Base-by-base conservation (phyloP, 2,113 vertebrate species). In the Bambusicola thoracicus region DNA sequence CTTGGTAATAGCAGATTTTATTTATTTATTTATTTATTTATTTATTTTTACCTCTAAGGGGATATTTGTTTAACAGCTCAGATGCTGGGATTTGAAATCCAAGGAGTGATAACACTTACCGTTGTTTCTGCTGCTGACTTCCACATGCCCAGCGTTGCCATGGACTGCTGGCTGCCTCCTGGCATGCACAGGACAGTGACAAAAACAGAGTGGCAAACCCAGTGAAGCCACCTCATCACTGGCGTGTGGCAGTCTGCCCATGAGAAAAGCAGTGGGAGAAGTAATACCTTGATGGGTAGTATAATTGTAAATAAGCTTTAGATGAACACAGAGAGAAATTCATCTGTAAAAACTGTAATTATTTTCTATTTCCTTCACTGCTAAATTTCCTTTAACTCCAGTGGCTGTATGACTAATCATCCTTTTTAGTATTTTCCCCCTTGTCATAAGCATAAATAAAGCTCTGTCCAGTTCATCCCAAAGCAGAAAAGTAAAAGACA, bases 101-200 rank as follows among this genome's bases (percentile, higher is more conserved):
- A 73, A 88, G 69, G 36, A 86, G n/a, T 68, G 61, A n/a, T 82
- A 84, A 79, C 87, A 88, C 88, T 92, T 90, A 84, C 44, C 80
- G 0, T 90, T 90, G 0, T 91, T 90, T 87, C 76, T 94, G 48
- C 85, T 90, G 61, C 65, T 93, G 88, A 65, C 48, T 62, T 58
- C 85, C 48, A 61, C 81, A 94, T 81, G 36, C 65, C 51, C 51
- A 86, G 48, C 85, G 73, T 91, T 51, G 1, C 85, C 91, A 46
- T 38, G 63, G 62, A 32, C 34, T 85, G 46, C 81, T 81, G 82
- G 72, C 91, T 92, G 73, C 69, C 65, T 86, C 56, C 85, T 72
- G 34, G 40, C 2, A 6, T 46, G 81, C 87, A 67, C 49, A 69
- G 55, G 62, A 87, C 85, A 61, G 32, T 74, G 68, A 85, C 75